A percentile compares a stretch with the other conserved stretches of the same genome.
Evolutionary conservation across 2,888 invertebrate genomes (phyloP).

Genomic region (Oligia strigilis): DNA sequence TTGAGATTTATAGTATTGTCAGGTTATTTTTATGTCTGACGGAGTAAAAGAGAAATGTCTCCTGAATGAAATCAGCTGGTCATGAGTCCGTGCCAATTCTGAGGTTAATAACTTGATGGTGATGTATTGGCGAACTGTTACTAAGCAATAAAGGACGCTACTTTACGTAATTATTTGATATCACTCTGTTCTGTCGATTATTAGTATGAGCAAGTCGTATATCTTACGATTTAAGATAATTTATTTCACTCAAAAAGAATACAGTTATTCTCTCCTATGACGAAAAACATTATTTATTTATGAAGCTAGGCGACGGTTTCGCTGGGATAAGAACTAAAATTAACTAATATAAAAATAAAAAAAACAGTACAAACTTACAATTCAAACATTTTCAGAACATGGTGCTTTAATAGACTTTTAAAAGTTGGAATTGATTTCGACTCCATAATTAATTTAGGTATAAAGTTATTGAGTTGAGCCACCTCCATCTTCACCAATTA

Average conservation of each 20-base stretch:
- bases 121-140: conserved; percentile 19
- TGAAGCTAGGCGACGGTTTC: not conserved
- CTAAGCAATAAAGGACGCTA: conserved; percentile 16
- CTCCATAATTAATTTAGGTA: not conserved
- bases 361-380: not conserved
- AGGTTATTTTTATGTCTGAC: conserved; percentile 44
- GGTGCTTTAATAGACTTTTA: not conserved
- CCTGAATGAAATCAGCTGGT: conserved; percentile 52
- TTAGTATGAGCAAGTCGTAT: not conserved
- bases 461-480: not conserved
- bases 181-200: not conserved
- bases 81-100: conserved; percentile 40
- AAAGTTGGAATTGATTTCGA: not conserved
- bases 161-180: conserved; percentile 3
- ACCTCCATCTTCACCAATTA: not conserved
- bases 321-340: not conserved
- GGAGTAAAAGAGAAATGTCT: conserved; percentile 42
- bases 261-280: not conserved
- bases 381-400: not conserved
- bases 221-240: not conserved
- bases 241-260: not conserved
- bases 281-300: not conserved
- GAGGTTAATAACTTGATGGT: conserved; percentile 46
- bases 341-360: not conserved
- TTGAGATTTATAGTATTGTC: conserved; percentile 37